Evolutionary conservation across 1,140 invertebrate genomes (phyloP).

Genomic region (Hypsibius dujardini): DNA sequence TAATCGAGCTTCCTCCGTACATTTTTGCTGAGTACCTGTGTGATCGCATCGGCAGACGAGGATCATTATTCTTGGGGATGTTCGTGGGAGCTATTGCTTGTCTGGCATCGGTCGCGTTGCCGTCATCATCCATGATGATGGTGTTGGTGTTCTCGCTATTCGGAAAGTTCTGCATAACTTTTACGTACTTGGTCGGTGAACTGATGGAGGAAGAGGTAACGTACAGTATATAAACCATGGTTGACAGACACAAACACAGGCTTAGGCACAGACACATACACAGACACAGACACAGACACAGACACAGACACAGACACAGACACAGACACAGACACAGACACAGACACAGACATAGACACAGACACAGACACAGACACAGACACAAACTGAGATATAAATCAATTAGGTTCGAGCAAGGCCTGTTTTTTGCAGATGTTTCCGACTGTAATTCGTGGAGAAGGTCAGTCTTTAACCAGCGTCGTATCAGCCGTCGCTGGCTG

Average conservation of each 20-base stretch:
- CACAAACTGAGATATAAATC: neutral
- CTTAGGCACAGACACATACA: no score
- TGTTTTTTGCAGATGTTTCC: neutral
- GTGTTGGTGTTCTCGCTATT: neutral
- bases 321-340: no score
- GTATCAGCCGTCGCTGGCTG: neutral
- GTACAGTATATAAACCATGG: no score
- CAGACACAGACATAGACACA: no score
- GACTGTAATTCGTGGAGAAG: constrained; percentile 1
- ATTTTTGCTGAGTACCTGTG: neutral
- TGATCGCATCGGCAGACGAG: neutral
- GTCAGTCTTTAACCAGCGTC: neutral
- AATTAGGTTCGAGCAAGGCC: neutral
- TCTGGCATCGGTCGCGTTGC: neutral
- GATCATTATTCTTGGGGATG: constrained; percentile 5
- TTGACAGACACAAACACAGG: no score
- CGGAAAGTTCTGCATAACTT: neutral
- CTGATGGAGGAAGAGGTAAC: neutral
- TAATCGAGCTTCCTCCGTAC: neutral
- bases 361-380: no score
- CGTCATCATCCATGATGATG: neutral
- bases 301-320: no score
- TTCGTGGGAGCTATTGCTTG: neutral
- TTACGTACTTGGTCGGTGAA: constrained; percentile 1
- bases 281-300: no score